Percentiles rank a stretch among this genome's conserved stretches.
Evolutionary conservation across 2,797 vertebrate species (phyloP).

Genomic region (Echiichthys vipera): DNA sequence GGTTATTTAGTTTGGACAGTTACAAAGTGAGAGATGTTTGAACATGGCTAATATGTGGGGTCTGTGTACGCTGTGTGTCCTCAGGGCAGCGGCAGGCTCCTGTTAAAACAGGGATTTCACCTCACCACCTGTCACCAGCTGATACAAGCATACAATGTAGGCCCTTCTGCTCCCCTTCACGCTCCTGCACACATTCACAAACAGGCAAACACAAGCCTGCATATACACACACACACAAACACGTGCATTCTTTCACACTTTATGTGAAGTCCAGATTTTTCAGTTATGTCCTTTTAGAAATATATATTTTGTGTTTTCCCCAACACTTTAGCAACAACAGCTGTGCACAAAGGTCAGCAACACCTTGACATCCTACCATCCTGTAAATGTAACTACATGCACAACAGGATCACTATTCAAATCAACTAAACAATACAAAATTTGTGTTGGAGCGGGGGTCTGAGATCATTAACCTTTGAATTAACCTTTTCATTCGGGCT

Average conservation of each 20-base stretch:
- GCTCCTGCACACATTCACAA: conserved; percentile 65
- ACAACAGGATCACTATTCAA: conserved; percentile 27
- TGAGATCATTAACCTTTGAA: conserved; percentile 71
- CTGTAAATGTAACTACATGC: conserved; percentile 15
- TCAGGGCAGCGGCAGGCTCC: conserved; percentile 56
- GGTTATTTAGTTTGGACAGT: conserved; percentile 75
- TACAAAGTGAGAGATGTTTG: conserved; percentile 74
- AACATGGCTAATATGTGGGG: conserved; percentile 60
- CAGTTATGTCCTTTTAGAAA: background rate
- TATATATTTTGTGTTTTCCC: background rate
- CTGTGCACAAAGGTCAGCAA: conserved; percentile 32
- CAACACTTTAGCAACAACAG: background rate
- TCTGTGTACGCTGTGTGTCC: conserved; percentile 63
- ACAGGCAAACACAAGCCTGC: conserved; percentile 41
- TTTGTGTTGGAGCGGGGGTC: conserved; percentile 27
- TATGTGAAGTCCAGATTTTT: conserved; percentile 16
- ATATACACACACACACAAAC: conserved; percentile 28
- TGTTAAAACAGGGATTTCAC: conserved; percentile 72
- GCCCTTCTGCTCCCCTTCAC: conserved; percentile 66
- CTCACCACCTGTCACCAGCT: conserved; percentile 65
- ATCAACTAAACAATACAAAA: conserved; percentile 34
- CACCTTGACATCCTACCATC: conserved; percentile 5
- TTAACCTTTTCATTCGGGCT: conserved; percentile 65
- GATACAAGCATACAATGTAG: conserved; percentile 71
- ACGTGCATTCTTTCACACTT: conserved; percentile 26